Conservation (phyloP, 2,113 vertebrate species). For the Hiodon alosoides region DNA sequence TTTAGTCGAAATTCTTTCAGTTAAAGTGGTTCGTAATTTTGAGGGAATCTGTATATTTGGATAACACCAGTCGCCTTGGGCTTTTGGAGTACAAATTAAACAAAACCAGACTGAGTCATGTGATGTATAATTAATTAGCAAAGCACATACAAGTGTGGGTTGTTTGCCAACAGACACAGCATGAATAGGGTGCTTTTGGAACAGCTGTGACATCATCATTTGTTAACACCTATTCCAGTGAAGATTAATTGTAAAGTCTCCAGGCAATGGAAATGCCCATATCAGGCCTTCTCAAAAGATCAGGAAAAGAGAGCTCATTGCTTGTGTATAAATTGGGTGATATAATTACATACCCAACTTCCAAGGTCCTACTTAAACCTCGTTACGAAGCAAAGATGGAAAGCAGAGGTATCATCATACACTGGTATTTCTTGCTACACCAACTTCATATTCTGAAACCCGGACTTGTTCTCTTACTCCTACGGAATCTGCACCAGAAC, state of each 20-base stretch:
- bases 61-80: constrained; percentile 60
- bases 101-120: constrained; percentile 50
- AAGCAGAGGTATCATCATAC: not conserved
- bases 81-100: constrained; percentile 61
- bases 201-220: constrained; percentile 54
- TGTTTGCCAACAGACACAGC: constrained; percentile 57
- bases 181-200: constrained; percentile 35
- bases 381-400: constrained; percentile 38
- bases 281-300: constrained; percentile 42
- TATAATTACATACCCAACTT: constrained; percentile 34
- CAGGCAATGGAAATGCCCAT: constrained; percentile 56
- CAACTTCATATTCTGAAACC: not conserved
- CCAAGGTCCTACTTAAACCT: constrained; percentile 34
- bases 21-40: constrained; percentile 55
- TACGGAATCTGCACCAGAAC: not conserved
- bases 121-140: constrained; percentile 69
- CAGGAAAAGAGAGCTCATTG: constrained; percentile 52
- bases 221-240: constrained; percentile 48
- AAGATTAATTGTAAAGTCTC: constrained; percentile 60
- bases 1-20: constrained; percentile 37
- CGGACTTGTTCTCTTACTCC: not conserved
- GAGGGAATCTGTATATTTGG: constrained; percentile 64
- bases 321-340: constrained; percentile 42
- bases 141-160: constrained; percentile 36
- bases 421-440: not conserved